Evolutionary conservation across 1,140 invertebrate species (phyloP), one percentile per base, ranked within the genome.

Genomic region (Scaptomyza montana): DNA sequence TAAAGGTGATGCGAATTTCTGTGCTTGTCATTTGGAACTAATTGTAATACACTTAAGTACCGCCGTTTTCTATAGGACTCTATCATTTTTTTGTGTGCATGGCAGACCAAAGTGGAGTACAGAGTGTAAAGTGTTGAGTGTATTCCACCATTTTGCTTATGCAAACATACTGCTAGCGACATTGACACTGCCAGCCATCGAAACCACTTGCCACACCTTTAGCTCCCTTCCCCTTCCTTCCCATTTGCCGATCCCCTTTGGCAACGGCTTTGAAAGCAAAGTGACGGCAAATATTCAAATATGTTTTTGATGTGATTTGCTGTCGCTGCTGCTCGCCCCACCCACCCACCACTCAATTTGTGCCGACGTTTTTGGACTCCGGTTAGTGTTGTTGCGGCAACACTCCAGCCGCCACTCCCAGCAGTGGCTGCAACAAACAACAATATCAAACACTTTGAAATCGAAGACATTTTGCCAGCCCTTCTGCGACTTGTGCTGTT

Each of bases 251-350:
- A 43, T 12, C 39, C 39, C 39, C 51, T 5, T 3, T 4, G 2
- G 36, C 28, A 19, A 13, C 45, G 43, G 43, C 65, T 78, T 43
- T 5, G 65, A 78, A 87, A 89, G 82, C 82, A 89, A 86, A 86
- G 82, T 89, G 84, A 89, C 77, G 79, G 84, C 84, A 89, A 89
- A 89, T 89, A 89, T 89, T 89, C 84, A 89, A 89, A 89, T 89
- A 89, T 89, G 84, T 89, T 89, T 89, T 89, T 89, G 84, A 89
- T 89, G 84, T 89, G 84, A 89, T 89, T 84, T 89, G 84, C 87
- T 80, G 73, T 9, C 9, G 33, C 7, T 36, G 33, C 33, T 30
- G 30, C 30, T 30, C 74, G 73, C 76, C 76, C 79, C 77, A 16
- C 16, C 16, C 16, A 77, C 68, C 76, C 84, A 82, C 75, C 84